A percentile compares a stretch with the other conserved stretches of the same genome.
phyloP scores from a whole-genome alignment of 2,888 invertebrate species.

The Pammene aurita region DNA sequence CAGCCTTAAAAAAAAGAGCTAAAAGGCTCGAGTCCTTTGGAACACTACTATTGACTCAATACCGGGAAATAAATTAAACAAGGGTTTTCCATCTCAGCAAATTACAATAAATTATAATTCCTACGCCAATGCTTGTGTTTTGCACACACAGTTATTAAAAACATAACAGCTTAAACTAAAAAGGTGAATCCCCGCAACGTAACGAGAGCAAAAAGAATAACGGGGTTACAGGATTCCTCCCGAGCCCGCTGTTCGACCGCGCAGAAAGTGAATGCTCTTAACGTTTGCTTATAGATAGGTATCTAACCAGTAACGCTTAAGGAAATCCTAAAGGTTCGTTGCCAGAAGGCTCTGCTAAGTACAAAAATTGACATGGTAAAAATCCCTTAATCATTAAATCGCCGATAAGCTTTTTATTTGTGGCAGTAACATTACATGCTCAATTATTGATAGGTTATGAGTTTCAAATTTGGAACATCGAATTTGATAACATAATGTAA shows the following conservation, averaged over 20 bases:
- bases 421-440: too few relatives aligned
- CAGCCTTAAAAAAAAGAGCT: too few relatives aligned
- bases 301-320: constrained; percentile 9
- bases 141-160: constrained; percentile 47
- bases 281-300: not conserved
- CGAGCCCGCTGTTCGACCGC: constrained; percentile 47
- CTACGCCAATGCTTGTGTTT: constrained; percentile 14
- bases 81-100: constrained; percentile 11
- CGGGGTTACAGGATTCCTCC: constrained; percentile 70
- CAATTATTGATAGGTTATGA: too few relatives aligned
- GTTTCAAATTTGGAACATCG: too few relatives aligned
- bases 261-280: constrained; percentile 24
- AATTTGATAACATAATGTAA: too few relatives aligned
- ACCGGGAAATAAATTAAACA: not conserved
- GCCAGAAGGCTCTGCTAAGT: too few relatives aligned
- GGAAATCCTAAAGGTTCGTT: not conserved
- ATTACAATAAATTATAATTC: constrained; percentile 12
- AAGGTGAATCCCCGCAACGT: constrained; percentile 67
- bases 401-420: too few relatives aligned
- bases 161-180: constrained; percentile 56
- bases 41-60: too few relatives aligned
- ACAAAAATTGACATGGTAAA: too few relatives aligned
- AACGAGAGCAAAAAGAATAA: constrained; percentile 72
- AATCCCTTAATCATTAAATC: too few relatives aligned
- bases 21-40: too few relatives aligned